Percentiles rank a stretch among this genome's conserved stretches.
phyloP scores from a whole-genome alignment of 2,797 vertebrate species.

The Rhadinocentrus ornatus region DNA sequence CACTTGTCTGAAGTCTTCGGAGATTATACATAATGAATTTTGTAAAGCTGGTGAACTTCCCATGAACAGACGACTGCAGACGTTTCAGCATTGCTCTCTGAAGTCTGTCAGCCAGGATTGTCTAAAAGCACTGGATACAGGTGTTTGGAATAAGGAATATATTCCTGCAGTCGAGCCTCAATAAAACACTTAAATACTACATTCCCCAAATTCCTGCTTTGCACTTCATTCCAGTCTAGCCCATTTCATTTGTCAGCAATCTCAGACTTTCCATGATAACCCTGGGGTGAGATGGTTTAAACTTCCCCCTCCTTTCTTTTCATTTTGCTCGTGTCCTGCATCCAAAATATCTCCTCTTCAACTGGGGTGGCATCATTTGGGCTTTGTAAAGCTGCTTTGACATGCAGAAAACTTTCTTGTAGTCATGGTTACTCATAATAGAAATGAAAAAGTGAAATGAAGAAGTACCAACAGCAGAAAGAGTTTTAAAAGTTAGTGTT shows the following conservation, averaged over 20 bases:
- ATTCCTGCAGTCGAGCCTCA: not conserved
- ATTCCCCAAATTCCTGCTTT: not conserved
- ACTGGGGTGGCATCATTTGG: not conserved
- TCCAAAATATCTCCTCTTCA: not conserved
- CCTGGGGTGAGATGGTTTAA: not conserved
- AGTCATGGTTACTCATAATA: not conserved
- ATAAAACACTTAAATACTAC: not conserved
- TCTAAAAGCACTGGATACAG: not conserved
- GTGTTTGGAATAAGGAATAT: not conserved
- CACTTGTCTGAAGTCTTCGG: not conserved
- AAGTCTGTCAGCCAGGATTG: not conserved
- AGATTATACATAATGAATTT: no score
- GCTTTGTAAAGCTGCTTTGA: not conserved
- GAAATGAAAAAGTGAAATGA: not conserved
- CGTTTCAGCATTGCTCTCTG: no score
- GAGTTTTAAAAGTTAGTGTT: not conserved
- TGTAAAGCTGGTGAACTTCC: not conserved
- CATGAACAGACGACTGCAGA: no score
- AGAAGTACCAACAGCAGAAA: not conserved
- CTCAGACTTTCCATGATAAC: not conserved
- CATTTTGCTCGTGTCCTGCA: not conserved
- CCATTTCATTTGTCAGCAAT: not conserved
- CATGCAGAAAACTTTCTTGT: no score
- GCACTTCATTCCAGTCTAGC: not conserved
- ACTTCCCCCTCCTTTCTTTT: not conserved